Evolutionary conservation across 2,888 invertebrate species (phyloP).

Genomic region (Lepidocyrtoides sp.): DNA sequence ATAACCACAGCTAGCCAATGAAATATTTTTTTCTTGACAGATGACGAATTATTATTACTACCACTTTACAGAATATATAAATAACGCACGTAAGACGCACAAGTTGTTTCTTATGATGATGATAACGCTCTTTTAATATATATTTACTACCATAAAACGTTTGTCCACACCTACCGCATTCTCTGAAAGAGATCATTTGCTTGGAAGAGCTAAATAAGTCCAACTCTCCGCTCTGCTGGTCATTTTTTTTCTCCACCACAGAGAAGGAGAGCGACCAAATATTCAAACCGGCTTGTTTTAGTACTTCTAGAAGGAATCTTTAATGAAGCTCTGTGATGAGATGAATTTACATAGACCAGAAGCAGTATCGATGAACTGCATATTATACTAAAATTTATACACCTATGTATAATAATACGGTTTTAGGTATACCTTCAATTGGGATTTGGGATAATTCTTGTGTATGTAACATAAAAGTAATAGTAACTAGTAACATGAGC

Average conservation of each 20-base stretch:
- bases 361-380: too few relatives aligned
- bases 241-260: slow-evolving; percentile 46
- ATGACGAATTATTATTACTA: slow-evolving; percentile 56
- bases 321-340: too few relatives aligned
- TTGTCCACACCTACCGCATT: slow-evolving; percentile 77
- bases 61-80: background rate
- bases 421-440: too few relatives aligned
- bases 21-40: slow-evolving; percentile 3
- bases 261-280: background rate
- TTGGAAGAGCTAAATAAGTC: slow-evolving; percentile 48
- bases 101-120: slow-evolving; percentile 31
- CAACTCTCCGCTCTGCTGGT: slow-evolving; percentile 36
- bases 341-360: too few relatives aligned
- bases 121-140: slow-evolving; percentile 58
- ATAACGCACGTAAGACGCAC: background rate
- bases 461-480: too few relatives aligned
- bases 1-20: too few relatives aligned
- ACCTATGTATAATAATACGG: too few relatives aligned
- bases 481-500: too few relatives aligned
- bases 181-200: slow-evolving; percentile 41
- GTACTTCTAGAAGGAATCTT: too few relatives aligned
- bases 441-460: too few relatives aligned
- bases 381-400: too few relatives aligned
- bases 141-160: slow-evolving; percentile 49
- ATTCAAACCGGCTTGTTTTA: background rate